Evolutionary conservation across 2,113 vertebrate species (phyloP).

Genomic region (Manacus vitellinus): DNA sequence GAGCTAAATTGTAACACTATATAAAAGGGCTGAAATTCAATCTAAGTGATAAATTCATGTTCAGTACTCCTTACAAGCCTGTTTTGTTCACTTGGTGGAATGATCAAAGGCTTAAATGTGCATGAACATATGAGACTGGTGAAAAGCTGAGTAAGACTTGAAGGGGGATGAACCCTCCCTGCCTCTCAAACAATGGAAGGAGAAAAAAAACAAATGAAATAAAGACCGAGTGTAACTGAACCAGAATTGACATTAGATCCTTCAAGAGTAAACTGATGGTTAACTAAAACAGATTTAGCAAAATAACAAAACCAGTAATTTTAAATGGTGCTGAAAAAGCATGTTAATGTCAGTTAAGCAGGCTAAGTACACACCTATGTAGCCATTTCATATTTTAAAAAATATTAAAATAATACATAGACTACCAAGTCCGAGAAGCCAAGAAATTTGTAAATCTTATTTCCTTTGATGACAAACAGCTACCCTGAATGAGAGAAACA

Average conservation of each 20-base stretch:
- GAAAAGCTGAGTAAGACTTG: background rate
- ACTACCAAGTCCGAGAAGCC: background rate
- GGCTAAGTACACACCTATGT: background rate
- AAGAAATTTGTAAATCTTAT: background rate
- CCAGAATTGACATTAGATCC: background rate
- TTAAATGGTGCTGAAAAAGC: background rate
- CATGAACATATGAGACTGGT: background rate
- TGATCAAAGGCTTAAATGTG: background rate
- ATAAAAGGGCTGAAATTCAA: background rate
- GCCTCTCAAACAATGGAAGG: background rate
- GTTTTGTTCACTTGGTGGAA: background rate
- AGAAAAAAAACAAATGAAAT: background rate
- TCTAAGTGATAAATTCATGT: background rate
- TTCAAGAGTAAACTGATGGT: background rate
- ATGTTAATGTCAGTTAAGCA: background rate
- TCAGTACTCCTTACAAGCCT: background rate
- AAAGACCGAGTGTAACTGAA: background rate
- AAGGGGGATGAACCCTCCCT: background rate
- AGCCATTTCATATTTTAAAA: background rate
- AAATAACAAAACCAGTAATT: background rate
- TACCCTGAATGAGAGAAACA: background rate
- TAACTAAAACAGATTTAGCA: background rate
- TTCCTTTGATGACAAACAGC: slow-evolving; percentile 1
- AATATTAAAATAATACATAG: background rate
- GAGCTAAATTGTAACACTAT: background rate